Base-by-base conservation (phyloP, 2,888 invertebrate species). In the Hemicrepidius hirtus region DNA sequence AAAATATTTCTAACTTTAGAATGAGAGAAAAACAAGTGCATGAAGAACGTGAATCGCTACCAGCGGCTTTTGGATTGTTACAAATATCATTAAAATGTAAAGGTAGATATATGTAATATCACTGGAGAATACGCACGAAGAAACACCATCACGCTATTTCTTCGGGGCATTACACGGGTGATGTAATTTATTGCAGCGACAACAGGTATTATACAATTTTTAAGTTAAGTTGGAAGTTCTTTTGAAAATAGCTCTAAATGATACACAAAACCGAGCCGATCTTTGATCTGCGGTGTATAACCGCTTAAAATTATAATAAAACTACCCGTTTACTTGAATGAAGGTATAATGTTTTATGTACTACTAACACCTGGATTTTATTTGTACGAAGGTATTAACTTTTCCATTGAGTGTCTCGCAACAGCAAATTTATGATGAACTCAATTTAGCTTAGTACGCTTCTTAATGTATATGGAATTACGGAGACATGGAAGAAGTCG, bases 381-480 rank as follows among this genome's bases (percentile, higher is more conserved):
- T 68, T 67, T 60, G 46, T 60, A 24, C 53, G 40, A 21, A 46
- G 18, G 41, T 37, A 59, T 59, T 59, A 35, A 68, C 68, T 68
- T 68, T 49, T 13, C 68, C 49, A 68, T 59, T 59, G 68, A 59
- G 68, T 50, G 59, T 60, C 60, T 53, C 28, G 49, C 59, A 37
- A 20, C 41, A 53, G 63, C 28, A 68, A 62, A 63, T 68, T 68
- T 68, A 68, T 63, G 53, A 53, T 24, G 41, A 41, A 63, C 68
- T 68, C 68, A 41, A 50, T 62, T 68, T 68, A 63, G 59, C 40
- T 53, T 53, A 53, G 53, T 32, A 13, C 13, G 41, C 57, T 41
- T 57, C 41, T 64, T 63, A 63, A 46, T 9, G n/a, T 41, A 49
- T 46, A 32, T 13, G 41, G 60, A 41, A 60, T 21, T 13, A 24